phyloP scores from a whole-genome alignment of 1,140 invertebrate genomes.

The Mesaphorura yosii region DNA sequence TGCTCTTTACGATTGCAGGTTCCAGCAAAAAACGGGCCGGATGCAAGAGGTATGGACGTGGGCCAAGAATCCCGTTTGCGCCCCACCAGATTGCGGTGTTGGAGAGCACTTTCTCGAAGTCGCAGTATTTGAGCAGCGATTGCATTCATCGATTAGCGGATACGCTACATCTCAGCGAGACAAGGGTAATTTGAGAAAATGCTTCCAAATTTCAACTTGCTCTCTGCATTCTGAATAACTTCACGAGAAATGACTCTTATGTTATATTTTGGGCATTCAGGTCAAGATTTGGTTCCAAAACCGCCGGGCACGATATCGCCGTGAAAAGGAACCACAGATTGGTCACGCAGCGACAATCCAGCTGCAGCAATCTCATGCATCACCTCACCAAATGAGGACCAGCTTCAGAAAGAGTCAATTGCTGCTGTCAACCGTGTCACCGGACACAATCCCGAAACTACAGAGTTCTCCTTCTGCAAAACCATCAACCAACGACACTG shows the following conservation, averaged over 20 bases:
- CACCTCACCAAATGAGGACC: no score
- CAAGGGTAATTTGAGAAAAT: conserved; percentile 43
- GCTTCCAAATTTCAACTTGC: conserved; percentile 3
- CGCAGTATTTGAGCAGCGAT: conserved; percentile 48
- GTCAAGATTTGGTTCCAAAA: conserved; percentile 80
- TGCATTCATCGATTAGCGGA: conserved; percentile 47
- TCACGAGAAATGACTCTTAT: conserved; percentile 3
- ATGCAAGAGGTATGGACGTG: conserved; percentile 42
- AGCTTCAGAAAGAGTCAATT: no score
- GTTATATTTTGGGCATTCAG: conserved; percentile 38
- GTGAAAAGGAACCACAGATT: conserved; percentile 46
- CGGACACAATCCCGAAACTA: no score
- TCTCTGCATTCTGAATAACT: conserved; percentile 2
- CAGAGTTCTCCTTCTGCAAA: no score
- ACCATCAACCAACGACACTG: no score
- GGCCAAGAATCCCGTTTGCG: conserved; percentile 53
- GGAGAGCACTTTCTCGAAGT: conserved; percentile 47
- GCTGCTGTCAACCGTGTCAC: no score
- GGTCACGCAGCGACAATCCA: no score
- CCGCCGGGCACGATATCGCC: conserved; percentile 54
- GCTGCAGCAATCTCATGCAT: no score
- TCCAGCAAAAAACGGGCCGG: conserved; percentile 34
- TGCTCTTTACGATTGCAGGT: no score
- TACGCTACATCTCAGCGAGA: conserved; percentile 47
- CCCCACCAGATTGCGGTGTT: conserved; percentile 45